Evolutionary conservation across 1,140 invertebrate species (phyloP), one percentile per base, ranked within the genome.

Genomic region (Euura saliciscinereae): DNA sequence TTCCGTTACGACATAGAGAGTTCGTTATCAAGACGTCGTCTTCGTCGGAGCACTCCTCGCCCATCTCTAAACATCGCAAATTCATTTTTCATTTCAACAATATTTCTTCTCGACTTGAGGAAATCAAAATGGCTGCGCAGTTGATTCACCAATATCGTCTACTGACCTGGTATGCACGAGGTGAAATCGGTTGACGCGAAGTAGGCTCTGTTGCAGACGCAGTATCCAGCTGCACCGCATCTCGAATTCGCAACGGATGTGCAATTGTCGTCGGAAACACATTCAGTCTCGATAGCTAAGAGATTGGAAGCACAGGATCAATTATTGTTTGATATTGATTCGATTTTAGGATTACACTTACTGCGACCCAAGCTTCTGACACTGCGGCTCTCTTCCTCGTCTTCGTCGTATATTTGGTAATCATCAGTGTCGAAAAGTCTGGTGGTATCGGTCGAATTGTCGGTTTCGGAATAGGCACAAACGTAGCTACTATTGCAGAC

Each of bases 101-200:
- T 28, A 28, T 28, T 28, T 28, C 28, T 28, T 28, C 28, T 28
- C 28, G 28, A 28, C 28, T 28, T 28, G 28, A 28, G 28, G 28
- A 28, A 28, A 28, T 28, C 28, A 28, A 28, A 28, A 28, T 28
- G 28, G 28, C 28, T 28, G 28, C 28, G 1, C 28, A 28, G 28
- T 28, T 28, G 28, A 59, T 8, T 5, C 0, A n/a, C 13, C 5
- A n/a, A n/a, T 8, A 59, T 59, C 51, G 51, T 59, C 13, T 3
- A 71, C 44, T 66, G 78, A 83, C 82, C 82, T 73, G 81, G 74
- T 64, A 78, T 45, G 71, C 78, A 83, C 10, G 45, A 4, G 7
- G 3, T 13, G n/a, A 4, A 43, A 8, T 66, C 10, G 6, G 43
- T 13, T 45, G 66, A 45, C 6, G 71, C 51, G 8, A 79, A 80